A percentile compares a stretch with the other conserved stretches of the same genome.
phyloP scores from a whole-genome alignment of 2,888 invertebrate species.

The Tenthredo scrophulariae region DNA sequence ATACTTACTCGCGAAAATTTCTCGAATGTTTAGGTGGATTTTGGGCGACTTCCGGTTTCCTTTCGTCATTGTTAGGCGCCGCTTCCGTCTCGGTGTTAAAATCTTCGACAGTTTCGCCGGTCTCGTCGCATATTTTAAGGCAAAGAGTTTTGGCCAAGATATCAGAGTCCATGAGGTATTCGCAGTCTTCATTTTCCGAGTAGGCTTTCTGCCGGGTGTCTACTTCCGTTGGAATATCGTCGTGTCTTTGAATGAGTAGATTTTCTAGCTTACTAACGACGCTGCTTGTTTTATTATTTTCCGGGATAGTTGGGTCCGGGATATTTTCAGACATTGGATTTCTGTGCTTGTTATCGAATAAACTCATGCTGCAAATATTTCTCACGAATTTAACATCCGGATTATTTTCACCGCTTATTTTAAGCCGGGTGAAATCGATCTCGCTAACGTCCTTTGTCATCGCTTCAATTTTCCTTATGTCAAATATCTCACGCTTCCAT shows the following conservation, averaged over 20 bases:
- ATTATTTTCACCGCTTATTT: constrained; percentile 62
- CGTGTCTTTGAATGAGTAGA: constrained; percentile 28
- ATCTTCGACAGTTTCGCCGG: constrained; percentile 50
- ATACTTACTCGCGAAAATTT: constrained; percentile 70
- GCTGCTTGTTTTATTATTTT: constrained; percentile 60
- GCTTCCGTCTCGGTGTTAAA: not conserved
- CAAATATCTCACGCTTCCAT: constrained; percentile 28
- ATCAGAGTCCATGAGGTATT: constrained; percentile 55
- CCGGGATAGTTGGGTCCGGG: constrained; percentile 22
- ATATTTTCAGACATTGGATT: constrained; percentile 51
- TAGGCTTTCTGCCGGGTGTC: not conserved
- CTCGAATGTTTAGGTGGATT: constrained; percentile 60
- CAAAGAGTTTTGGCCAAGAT: constrained; percentile 55
- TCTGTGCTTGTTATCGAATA: constrained; percentile 64
- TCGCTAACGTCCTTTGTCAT: constrained; percentile 44
- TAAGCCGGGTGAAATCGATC: constrained; percentile 62
- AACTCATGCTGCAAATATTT: constrained; percentile 62
- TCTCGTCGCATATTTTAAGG: constrained; percentile 59
- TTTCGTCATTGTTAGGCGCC: not conserved
- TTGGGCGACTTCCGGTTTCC: not conserved
- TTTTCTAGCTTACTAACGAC: constrained; percentile 62
- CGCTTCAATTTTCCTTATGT: constrained; percentile 52
- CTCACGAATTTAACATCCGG: constrained; percentile 61
- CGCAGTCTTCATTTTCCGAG: not conserved
- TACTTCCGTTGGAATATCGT: not conserved